Evolutionary conservation across 2,888 invertebrate genomes (phyloP).

Genomic region (Yponomeuta malinellus): DNA sequence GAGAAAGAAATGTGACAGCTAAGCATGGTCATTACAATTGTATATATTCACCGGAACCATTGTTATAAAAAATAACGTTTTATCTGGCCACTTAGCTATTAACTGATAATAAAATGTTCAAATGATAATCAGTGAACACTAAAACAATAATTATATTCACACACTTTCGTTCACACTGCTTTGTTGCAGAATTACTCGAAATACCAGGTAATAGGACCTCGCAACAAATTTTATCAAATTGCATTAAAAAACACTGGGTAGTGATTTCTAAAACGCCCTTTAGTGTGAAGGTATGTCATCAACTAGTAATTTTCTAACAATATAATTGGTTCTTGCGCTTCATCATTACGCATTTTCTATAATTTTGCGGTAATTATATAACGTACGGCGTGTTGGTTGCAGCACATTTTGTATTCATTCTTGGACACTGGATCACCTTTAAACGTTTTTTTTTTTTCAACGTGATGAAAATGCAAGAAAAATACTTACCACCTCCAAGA

Average conservation of each 20-base stretch:
- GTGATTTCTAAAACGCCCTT: not conserved
- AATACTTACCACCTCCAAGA: not conserved
- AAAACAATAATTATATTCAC: not conserved
- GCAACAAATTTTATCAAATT: slow-evolving; percentile 1
- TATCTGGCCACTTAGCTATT: not conserved
- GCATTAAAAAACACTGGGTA: not conserved
- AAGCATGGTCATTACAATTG: not conserved
- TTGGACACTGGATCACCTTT: not conserved
- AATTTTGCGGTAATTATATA: not conserved
- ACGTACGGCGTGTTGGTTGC: not conserved
- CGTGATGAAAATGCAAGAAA: not conserved
- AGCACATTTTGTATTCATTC: not conserved
- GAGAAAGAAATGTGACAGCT: not conserved
- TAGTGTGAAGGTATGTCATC: not conserved
- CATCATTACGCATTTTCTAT: not conserved
- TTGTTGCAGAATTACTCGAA: not conserved
- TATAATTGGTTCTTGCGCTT: not conserved
- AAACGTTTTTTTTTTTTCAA: not conserved
- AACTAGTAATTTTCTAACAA: not conserved
- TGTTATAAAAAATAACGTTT: not conserved
- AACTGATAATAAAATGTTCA: not conserved
- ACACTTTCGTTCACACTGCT: not conserved
- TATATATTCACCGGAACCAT: slow-evolving; percentile 1
- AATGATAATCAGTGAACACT: not conserved
- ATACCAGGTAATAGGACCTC: not conserved